Percentiles rank a stretch among this genome's conserved stretches.
Conservation (phyloP, 2,888 invertebrate species). For the Drosophila algonquin region DNA sequence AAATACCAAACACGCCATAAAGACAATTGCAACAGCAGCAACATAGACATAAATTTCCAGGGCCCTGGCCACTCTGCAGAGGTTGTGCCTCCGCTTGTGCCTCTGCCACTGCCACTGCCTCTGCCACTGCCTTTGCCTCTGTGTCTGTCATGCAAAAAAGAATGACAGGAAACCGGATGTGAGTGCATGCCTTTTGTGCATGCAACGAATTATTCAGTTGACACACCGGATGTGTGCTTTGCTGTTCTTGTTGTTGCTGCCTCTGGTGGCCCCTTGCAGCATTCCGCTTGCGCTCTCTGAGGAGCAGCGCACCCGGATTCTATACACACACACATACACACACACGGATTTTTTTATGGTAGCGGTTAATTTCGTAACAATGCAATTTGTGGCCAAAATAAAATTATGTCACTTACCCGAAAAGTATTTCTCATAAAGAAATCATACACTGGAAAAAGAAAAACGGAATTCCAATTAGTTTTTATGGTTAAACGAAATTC, state of each 20-base stretch:
- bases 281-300: conserved; percentile 32
- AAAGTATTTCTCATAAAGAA: neutral
- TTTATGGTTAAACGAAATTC: too few relatives aligned
- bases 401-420: conserved; percentile 27
- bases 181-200: conserved; percentile 80
- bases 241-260: conserved; percentile 62
- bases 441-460: too few relatives aligned
- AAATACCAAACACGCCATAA: conserved; percentile 80
- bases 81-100: conserved; percentile 9
- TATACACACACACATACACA: neutral
- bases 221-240: conserved; percentile 78
- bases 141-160: conserved; percentile 63
- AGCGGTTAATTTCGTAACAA: conserved; percentile 33
- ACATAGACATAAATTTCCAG: conserved; percentile 75
- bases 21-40: conserved; percentile 67
- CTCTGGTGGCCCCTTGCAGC: conserved; percentile 18
- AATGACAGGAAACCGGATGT: conserved; percentile 80
- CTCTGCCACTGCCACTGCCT: conserved; percentile 16
- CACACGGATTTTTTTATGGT: conserved; percentile 1
- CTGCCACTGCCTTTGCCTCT: conserved; percentile 25
- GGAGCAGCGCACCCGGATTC: conserved; percentile 39
- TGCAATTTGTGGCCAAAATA: conserved; percentile 8
- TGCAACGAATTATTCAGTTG: conserved; percentile 80
- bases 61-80: conserved; percentile 25
- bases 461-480: too few relatives aligned